phyloP scores from a whole-genome alignment of 2,797 vertebrate species.

The Petrocephalus sullivani region DNA sequence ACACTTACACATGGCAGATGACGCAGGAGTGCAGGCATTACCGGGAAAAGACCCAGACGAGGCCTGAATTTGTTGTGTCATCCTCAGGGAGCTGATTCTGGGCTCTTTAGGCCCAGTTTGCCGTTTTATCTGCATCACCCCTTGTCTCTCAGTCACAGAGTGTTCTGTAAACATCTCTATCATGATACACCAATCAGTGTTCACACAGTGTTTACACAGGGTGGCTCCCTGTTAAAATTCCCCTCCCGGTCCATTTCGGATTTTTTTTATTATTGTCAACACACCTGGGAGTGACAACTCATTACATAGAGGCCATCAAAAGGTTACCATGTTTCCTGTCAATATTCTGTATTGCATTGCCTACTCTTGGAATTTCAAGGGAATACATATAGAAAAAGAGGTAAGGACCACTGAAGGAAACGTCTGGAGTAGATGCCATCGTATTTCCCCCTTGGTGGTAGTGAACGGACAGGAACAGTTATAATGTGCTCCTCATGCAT shows the following conservation, averaged over 20 bases:
- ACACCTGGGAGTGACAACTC: slow-evolving; percentile 41
- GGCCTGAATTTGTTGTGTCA: not conserved
- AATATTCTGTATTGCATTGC: slow-evolving; percentile 36
- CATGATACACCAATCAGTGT: not conserved
- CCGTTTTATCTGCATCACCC: not conserved
- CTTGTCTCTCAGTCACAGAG: not conserved
- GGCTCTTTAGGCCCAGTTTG: not conserved
- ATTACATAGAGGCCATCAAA: slow-evolving; percentile 40
- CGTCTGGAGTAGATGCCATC: slow-evolving; percentile 29
- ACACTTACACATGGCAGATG: slow-evolving; percentile 20
- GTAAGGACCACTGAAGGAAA: slow-evolving; percentile 13
- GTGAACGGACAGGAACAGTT: slow-evolving; percentile 48
- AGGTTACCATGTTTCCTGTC: slow-evolving; percentile 36
- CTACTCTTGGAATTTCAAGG: slow-evolving; percentile 25
- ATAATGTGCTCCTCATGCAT: slow-evolving; percentile 60
- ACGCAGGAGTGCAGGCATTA: slow-evolving; percentile 30
- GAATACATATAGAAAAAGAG: slow-evolving; percentile 30
- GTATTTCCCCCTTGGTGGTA: slow-evolving; percentile 44
- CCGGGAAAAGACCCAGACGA: slow-evolving; percentile 15
- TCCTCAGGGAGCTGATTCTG: not conserved
- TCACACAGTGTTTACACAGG: not conserved
- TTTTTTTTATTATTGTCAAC: slow-evolving; percentile 38
- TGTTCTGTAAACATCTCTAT: slow-evolving; percentile 4
- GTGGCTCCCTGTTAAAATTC: slow-evolving; percentile 32
- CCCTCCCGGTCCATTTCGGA: slow-evolving; percentile 26